These are phyloP conservation scores for Rissa tridactyla DNA, from an alignment of 2,113 vertebrate genomes.

Conservation along the genomic window DNA sequence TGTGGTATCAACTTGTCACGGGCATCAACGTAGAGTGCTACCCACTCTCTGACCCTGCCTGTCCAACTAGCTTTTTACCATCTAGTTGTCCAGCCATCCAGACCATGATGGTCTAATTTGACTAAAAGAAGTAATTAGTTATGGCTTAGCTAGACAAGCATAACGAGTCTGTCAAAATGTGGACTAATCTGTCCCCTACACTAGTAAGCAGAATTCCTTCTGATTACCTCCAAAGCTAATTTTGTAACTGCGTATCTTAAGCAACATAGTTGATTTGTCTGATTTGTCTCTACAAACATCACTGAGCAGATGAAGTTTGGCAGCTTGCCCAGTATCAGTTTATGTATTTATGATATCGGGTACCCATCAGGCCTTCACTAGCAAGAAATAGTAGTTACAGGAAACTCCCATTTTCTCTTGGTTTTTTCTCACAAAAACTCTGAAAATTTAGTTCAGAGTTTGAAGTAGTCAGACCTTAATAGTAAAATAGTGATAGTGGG, in stretches of 20 bases:
- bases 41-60: not conserved
- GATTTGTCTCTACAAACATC: not conserved
- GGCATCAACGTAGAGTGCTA: not conserved
- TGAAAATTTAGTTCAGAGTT: not conserved
- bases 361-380: not conserved
- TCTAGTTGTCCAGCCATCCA: not conserved
- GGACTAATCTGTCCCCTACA: not conserved
- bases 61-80: not conserved
- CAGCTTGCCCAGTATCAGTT: not conserved
- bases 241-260: not conserved
- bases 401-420: not conserved
- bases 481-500: not conserved
- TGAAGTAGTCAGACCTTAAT: not conserved
- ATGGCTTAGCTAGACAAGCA: not conserved
- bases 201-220: not conserved
- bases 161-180: not conserved
- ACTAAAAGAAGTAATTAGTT: not conserved
- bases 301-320: not conserved
- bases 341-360: not conserved
- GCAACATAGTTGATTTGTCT: not conserved
- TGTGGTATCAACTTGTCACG: not conserved
- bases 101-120: not conserved
- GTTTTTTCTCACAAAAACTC: not conserved
- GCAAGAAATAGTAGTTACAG: not conserved
- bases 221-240: not conserved